Base-by-base conservation (phyloP, 1,140 invertebrate genomes). In the Anthonomus grandis region DNA sequence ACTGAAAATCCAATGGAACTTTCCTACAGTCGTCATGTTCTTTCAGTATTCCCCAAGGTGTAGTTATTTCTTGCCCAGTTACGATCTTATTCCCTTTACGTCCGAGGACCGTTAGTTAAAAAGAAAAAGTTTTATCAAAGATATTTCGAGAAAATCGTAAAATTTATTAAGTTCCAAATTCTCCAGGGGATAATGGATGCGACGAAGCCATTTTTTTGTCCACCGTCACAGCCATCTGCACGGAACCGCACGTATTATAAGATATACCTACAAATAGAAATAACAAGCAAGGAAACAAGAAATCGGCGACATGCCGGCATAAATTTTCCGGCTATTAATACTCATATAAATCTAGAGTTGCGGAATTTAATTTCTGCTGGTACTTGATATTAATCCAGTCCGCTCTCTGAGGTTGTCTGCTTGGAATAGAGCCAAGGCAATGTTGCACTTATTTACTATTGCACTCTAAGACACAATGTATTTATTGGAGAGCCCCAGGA, bases 271-370 rank as follows among this genome's bases (percentile, higher is more conserved):
- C 38, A 41, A n/a, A n/a, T n/a, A n/a, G n/a, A n/a, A n/a, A n/a
- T n/a, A n/a, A n/a, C n/a, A n/a, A n/a, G n/a, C n/a, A n/a, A n/a
- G n/a, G n/a, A n/a, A n/a, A 52, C 49, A 52, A 52, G 37, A 52
- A 41, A 39, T 41, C 10, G 49, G 23, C 8, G 49, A n/a, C 51
- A 36, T 34, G 25, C 15, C 22, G 25, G 22, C 41, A 54, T 54
- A 54, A 54, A 54, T 54, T 54, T 54, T 31, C 23, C 37, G 31
- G 51, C 51, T 44, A 54, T 54, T 54, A 54, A 54, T 54, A 54
- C 51, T 21, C 39, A 45, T 45, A 54, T 44, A 54, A 54, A 54
- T 45, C 49, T 51, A 54, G 24, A 51, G 46, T 23, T 36, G 18
- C 41, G 39, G 51, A 54, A 45, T 54, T 54, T 54, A 54, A 54